Percentiles rank a stretch among this genome's conserved stretches.
Conservation (phyloP, 2,888 invertebrate species). For the Chrysolina americana region DNA sequence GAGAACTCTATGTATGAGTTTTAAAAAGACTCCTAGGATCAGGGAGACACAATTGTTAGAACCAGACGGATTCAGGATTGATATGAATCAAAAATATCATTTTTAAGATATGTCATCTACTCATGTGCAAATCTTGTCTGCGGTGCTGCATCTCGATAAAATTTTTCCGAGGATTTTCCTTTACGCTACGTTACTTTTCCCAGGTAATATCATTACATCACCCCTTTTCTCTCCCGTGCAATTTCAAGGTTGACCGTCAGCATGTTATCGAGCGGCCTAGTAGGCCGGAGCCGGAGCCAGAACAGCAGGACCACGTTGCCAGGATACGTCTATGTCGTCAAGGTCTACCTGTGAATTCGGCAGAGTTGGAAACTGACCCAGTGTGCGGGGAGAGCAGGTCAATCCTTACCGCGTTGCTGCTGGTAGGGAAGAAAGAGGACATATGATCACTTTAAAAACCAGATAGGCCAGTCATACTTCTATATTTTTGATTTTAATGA, state of each 20-base stretch:
- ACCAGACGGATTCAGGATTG: too few relatives aligned
- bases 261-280: conserved; percentile 10
- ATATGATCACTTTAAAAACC: too few relatives aligned
- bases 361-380: conserved; percentile 49
- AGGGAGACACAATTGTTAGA: too few relatives aligned
- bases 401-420: not conserved
- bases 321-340: conserved; percentile 48
- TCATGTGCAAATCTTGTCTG: too few relatives aligned
- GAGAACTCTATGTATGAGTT: too few relatives aligned
- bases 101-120: too few relatives aligned
- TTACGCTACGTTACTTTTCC: not conserved
- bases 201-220: not conserved
- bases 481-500: too few relatives aligned
- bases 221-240: not conserved
- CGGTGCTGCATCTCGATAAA: too few relatives aligned
- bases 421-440: too few relatives aligned
- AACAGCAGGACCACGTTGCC: conserved; percentile 43
- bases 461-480: too few relatives aligned
- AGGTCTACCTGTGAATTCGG: conserved; percentile 41
- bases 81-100: too few relatives aligned
- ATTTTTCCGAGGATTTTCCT: not conserved
- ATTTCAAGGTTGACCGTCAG: conserved; percentile 16
- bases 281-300: conserved; percentile 38
- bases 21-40: too few relatives aligned
- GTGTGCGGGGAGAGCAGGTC: conserved; percentile 4